Evolutionary conservation across 2,113 vertebrate genomes (phyloP).

Genomic region (Scomber japonicus): DNA sequence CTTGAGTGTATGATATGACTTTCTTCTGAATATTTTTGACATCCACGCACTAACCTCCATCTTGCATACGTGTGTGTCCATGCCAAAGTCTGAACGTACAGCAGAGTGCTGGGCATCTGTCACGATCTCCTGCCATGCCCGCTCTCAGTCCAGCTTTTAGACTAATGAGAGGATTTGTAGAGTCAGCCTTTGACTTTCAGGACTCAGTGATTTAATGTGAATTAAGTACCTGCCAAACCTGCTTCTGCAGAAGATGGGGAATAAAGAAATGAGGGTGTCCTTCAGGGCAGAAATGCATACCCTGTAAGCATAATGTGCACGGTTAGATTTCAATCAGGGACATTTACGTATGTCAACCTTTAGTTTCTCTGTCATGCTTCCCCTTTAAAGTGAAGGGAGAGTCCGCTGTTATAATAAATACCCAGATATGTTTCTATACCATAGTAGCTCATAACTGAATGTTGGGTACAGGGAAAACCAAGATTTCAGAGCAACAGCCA

Average conservation of each 20-base stretch:
- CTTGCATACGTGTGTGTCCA: neutral
- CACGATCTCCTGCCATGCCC: conserved; percentile 42
- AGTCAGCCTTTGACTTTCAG: conserved; percentile 67
- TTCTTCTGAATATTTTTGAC: conserved; percentile 26
- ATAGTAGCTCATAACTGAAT: neutral
- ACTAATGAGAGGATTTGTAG: conserved; percentile 65
- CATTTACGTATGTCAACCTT: conserved; percentile 2
- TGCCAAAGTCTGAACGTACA: conserved; percentile 25
- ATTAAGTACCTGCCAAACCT: conserved; percentile 47
- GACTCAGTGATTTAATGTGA: conserved; percentile 55
- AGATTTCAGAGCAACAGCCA: neutral
- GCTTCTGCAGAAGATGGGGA: conserved; percentile 28
- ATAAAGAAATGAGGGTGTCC: neutral
- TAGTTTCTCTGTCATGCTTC: neutral
- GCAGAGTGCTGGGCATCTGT: conserved; percentile 37
- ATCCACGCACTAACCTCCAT: neutral
- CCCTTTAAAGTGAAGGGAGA: neutral
- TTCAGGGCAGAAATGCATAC: neutral
- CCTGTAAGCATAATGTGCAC: conserved; percentile 2
- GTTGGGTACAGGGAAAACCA: neutral
- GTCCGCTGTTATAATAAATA: neutral
- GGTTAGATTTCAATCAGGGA: conserved; percentile 17
- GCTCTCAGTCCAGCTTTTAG: conserved; percentile 51
- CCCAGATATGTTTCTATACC: neutral
- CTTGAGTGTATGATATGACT: conserved; percentile 3